Percentiles rank a stretch among this genome's conserved stretches.
Conservation (phyloP, 2,113 vertebrate species). For the Melanostigma gelatinosum region DNA sequence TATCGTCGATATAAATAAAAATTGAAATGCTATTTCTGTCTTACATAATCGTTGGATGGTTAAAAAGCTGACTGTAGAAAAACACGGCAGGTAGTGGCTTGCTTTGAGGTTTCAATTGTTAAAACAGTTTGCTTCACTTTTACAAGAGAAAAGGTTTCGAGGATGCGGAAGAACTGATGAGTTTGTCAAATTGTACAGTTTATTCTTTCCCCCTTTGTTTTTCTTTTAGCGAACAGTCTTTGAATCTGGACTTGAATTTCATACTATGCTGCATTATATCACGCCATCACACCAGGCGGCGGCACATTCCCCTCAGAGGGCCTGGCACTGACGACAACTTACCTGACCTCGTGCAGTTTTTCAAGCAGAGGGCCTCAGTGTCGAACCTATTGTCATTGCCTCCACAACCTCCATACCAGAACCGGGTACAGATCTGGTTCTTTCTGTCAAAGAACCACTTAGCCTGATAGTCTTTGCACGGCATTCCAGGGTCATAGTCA, state of each 20-base stretch:
- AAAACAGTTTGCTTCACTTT: no score
- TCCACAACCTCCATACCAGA: constrained; percentile 89
- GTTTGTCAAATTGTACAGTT: neutral
- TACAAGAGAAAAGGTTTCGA: no score
- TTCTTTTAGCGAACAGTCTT: neutral
- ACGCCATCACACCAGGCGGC: neutral
- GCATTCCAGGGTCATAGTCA: constrained; percentile 87
- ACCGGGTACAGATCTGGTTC: constrained; percentile 87
- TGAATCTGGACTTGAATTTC: neutral
- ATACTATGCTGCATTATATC: neutral
- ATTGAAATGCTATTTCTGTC: no score
- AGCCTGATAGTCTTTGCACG: constrained; percentile 89
- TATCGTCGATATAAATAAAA: no score
- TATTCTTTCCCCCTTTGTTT: neutral
- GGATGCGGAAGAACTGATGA: neutral
- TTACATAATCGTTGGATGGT: no score
- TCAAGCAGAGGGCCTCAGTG: constrained; percentile 85
- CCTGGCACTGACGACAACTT: constrained; percentile 68
- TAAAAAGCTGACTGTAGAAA: no score
- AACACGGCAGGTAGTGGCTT: no score
- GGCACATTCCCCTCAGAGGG: neutral
- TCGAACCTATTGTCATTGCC: constrained; percentile 90
- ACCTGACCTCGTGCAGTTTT: constrained; percentile 85
- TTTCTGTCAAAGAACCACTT: constrained; percentile 90
- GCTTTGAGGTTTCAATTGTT: no score